phyloP scores from a whole-genome alignment of 2,797 vertebrate genomes.

The Falco columbarius region DNA sequence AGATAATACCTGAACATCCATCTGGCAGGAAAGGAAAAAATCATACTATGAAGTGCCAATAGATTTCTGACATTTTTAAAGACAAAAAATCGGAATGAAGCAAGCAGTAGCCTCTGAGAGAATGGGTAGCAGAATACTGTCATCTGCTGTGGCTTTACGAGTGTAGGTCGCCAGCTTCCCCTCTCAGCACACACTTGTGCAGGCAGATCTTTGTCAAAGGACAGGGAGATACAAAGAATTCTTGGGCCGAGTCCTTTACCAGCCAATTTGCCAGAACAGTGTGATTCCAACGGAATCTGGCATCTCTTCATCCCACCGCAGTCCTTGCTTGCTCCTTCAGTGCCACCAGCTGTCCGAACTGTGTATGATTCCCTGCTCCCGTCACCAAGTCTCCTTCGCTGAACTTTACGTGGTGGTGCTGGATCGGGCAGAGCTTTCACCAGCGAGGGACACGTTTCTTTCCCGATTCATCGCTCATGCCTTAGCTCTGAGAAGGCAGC shows the following conservation, averaged over 20 bases:
- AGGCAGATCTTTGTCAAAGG: background rate
- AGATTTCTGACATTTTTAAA: background rate
- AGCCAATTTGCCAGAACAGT: background rate
- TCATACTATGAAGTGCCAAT: background rate
- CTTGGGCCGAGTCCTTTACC: background rate
- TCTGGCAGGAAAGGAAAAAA: background rate
- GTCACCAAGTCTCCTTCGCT: background rate
- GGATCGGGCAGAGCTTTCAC: background rate
- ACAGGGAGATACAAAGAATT: background rate
- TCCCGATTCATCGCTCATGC: background rate
- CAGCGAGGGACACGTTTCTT: background rate
- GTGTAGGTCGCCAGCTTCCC: background rate
- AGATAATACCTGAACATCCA: background rate
- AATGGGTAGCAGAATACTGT: background rate
- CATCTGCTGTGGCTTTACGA: background rate
- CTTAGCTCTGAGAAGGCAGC: background rate
- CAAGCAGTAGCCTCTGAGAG: background rate
- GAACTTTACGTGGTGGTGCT: background rate
- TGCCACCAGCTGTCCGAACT: conserved; percentile 59
- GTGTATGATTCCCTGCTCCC: background rate
- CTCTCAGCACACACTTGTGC: background rate
- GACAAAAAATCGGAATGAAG: background rate
- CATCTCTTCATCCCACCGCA: background rate
- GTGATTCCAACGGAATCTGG: background rate
- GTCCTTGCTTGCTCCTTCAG: conserved; percentile 46